These are phyloP conservation scores for Mya arenaria DNA, from an alignment of 1,140 invertebrate species.

Conservation along the genomic window DNA sequence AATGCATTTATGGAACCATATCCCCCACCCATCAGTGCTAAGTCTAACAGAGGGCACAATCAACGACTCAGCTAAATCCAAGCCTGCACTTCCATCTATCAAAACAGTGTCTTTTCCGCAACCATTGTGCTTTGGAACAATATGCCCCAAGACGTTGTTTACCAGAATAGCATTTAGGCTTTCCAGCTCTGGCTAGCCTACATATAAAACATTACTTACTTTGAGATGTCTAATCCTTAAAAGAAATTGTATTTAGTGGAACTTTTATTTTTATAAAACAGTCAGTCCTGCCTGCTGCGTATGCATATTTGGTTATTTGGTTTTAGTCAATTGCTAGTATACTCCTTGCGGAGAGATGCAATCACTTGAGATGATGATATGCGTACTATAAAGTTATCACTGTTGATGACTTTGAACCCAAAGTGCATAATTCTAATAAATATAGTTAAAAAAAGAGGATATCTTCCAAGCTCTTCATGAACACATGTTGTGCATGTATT, in stretches of 20 bases:
- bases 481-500: too few species aligned
- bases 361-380: slow-evolving; percentile 4
- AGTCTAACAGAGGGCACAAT: slow-evolving; percentile 5
- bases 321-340: background rate
- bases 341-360: background rate
- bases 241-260: background rate
- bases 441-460: too few species aligned
- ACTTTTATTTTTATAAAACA: background rate
- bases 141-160: slow-evolving; percentile 1
- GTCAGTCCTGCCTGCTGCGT: background rate
- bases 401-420: too few species aligned
- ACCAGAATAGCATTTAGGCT: background rate
- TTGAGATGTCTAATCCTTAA: background rate
- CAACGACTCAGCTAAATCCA: background rate
- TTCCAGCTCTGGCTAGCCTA: slow-evolving; percentile 5
- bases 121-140: slow-evolving; percentile 17
- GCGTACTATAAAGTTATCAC: too few species aligned
- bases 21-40: too few species aligned
- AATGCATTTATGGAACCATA: too few species aligned
- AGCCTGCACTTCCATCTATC: background rate
- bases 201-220: background rate
- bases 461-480: too few species aligned
- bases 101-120: slow-evolving; percentile 5
- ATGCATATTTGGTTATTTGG: background rate
- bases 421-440: too few species aligned